A percentile compares a stretch with the other conserved stretches of the same genome.
Conservation (phyloP, 30 jellyfish, hydroid and myxozoan species). For the Phacellophora camtschatica region DNA sequence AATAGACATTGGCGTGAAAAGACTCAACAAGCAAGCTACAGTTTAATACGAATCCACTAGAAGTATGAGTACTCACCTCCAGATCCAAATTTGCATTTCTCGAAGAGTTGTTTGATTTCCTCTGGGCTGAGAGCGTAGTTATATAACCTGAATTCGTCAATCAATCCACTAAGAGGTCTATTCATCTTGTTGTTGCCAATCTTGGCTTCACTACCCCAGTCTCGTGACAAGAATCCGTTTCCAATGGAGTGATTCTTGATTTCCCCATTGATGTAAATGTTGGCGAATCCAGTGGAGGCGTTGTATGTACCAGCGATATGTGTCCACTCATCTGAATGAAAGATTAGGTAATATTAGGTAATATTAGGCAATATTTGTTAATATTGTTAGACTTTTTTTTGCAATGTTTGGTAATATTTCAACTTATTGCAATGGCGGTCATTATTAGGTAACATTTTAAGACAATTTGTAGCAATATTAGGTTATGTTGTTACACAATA, state of each 20-base stretch:
- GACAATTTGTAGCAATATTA: too few species aligned
- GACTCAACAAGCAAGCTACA: too few species aligned
- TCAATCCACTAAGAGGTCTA: slow-evolving; percentile 84
- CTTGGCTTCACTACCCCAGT: slow-evolving; percentile 91
- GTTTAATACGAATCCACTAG: too few species aligned
- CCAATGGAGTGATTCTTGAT: slow-evolving; percentile 88
- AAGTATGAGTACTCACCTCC: slow-evolving; percentile 28
- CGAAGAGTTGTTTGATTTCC: slow-evolving; percentile 90
- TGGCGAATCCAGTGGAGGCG: slow-evolving; percentile 77
- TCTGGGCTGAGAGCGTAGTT: slow-evolving; percentile 88
- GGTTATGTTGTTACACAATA: too few species aligned
- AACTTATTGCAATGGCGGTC: too few species aligned
- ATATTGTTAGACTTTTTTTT: too few species aligned
- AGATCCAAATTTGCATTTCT: slow-evolving; percentile 86
- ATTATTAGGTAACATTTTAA: too few species aligned
- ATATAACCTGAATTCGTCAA: slow-evolving; percentile 93
- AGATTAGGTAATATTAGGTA: background rate
- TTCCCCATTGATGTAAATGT: slow-evolving; percentile 92
- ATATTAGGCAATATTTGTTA: too few species aligned
- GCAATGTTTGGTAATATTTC: too few species aligned
- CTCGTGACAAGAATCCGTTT: slow-evolving; percentile 91
- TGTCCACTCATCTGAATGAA: slow-evolving; percentile 70
- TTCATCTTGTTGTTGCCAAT: slow-evolving; percentile 75
- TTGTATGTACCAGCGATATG: slow-evolving; percentile 98
- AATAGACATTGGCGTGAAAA: too few species aligned